Base-by-base conservation (phyloP, 2,888 invertebrate species). In the Ophraella communa region DNA sequence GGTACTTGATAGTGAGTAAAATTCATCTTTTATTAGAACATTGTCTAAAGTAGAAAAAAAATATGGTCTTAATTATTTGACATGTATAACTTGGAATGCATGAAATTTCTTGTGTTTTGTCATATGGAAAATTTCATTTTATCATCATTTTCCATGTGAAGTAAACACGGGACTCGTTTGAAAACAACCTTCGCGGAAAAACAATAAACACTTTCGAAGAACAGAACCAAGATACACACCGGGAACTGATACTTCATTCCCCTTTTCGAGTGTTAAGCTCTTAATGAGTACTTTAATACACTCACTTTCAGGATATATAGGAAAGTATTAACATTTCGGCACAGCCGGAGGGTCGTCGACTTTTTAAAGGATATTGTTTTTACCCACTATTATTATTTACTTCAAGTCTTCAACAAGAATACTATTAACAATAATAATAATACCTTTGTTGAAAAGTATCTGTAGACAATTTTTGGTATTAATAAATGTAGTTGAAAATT, bases 231-330 rank as follows among this genome's bases (percentile, higher is more conserved):
- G 51, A 51, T 59, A 60, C 53, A 52, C 60, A 42, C 60, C 30
- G 53, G 73, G 71, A 73, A 73, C 72, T 70, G 72, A 73, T 73
- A 73, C 75, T 72, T 68, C 71, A 71, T 71, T 67, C 67, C 72
- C 77, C 77, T 71, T 74, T 74, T 73, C 74, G 74, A 76, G 76
- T 77, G 77, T 77, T 77, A 74, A 74, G 76, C 74, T 74, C 71
- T 76, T 77, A 77, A 77, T 76, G 77, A 78, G 68, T 60, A 60
- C 62, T 67, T 64, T 67, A 58, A 66, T 66, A 71, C 69, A 70
- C 51, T 59, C 66, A 58, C 67, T 67, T 62, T 59, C 55, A 56
- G 56, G 53, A 61, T 53, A 59, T n/a, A n/a, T 51, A 42, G 44
- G 49, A 42, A 61, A 61, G 56, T 45, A 61, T 47, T 61, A 57